A percentile compares a stretch with the other conserved stretches of the same genome.
phyloP scores from a whole-genome alignment of 2,113 vertebrate species.

The Paedocypris sp. region DNA sequence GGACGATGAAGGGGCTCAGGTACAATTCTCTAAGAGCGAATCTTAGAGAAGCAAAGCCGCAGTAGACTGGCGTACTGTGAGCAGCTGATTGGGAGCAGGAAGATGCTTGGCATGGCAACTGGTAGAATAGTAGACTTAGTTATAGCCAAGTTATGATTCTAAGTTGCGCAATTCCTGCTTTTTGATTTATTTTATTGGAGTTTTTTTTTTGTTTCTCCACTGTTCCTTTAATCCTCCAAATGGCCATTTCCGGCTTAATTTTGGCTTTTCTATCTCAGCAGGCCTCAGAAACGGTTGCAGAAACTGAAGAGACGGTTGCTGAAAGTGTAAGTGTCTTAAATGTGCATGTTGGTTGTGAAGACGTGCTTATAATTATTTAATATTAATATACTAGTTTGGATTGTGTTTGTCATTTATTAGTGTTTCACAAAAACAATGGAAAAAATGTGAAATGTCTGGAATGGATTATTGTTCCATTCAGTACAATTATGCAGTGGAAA shows the following conservation, averaged over 20 bases:
- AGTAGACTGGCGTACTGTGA: not conserved
- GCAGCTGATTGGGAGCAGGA: constrained; percentile 5
- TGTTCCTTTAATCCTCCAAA: not conserved
- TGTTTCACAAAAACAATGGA: too few relatives aligned
- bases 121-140: not conserved
- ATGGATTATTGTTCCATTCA: too few relatives aligned
- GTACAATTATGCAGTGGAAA: too few relatives aligned
- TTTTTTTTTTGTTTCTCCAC: not conserved
- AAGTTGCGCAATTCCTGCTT: not conserved
- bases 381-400: too few relatives aligned
- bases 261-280: constrained; percentile 12
- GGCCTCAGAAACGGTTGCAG: not conserved
- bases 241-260: not conserved
- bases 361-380: too few relatives aligned
- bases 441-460: too few relatives aligned
- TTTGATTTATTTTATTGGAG: constrained; percentile 9
- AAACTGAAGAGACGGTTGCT: constrained; percentile 14
- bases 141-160: not conserved
- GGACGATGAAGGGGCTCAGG: constrained; percentile 35
- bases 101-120: constrained; percentile 22
- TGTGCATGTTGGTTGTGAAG: too few relatives aligned
- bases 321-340: constrained; percentile 39
- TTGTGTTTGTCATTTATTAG: too few relatives aligned
- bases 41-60: constrained; percentile 12
- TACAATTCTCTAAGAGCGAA: constrained; percentile 26